phyloP scores from a whole-genome alignment of 2,888 invertebrate genomes.

The Reticulitermes lucifugus region DNA sequence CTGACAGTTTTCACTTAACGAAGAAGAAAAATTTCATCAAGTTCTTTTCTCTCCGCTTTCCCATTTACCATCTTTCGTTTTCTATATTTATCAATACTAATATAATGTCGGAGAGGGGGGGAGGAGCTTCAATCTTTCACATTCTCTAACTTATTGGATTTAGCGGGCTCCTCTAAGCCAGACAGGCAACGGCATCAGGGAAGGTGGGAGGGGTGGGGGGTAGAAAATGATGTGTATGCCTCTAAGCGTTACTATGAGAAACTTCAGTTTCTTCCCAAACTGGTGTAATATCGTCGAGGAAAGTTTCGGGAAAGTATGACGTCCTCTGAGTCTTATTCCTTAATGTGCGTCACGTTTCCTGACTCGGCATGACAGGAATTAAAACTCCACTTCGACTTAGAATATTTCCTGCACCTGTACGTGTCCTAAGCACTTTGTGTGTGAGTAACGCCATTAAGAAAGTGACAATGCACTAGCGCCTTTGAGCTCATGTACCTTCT shows the following conservation, averaged over 20 bases:
- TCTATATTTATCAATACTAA: neutral
- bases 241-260: neutral
- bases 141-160: neutral
- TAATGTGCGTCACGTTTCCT: neutral
- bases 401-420: neutral
- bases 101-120: neutral
- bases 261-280: neutral
- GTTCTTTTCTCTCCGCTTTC: neutral
- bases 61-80: neutral
- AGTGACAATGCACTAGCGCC: neutral
- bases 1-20: neutral
- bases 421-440: neutral
- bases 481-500: too few relatives aligned
- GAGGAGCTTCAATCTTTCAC: neutral
- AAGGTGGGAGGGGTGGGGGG: too few relatives aligned
- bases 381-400: neutral
- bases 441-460: neutral
- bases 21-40: neutral
- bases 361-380: constrained; percentile 1
- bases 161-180: neutral
- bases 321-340: neutral
- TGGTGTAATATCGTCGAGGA: neutral
- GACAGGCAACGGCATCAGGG: neutral
- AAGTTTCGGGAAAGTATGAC: neutral
- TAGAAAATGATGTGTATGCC: too few relatives aligned